Evolutionary conservation across 2,888 invertebrate genomes (phyloP).

Genomic region (Idaea dimidiata): DNA sequence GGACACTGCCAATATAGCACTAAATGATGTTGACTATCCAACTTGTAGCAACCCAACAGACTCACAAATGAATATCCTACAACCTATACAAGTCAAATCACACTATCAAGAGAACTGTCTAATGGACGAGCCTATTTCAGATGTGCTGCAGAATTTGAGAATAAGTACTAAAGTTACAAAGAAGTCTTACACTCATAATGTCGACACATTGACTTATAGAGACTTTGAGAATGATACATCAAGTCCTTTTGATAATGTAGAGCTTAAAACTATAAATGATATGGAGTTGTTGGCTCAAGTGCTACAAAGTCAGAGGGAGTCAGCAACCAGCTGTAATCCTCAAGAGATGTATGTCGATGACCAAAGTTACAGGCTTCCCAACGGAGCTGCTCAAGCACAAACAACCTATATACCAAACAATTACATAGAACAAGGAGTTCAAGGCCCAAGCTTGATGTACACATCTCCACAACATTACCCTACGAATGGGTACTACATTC

Average conservation of each 20-base stretch:
- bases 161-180: constrained; percentile 56
- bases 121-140: constrained; percentile 63
- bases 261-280: constrained; percentile 95
- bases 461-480: constrained; percentile 61
- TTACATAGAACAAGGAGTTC: constrained; percentile 60
- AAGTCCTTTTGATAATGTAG: constrained; percentile 96
- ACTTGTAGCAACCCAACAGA: constrained; percentile 45
- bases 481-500: constrained; percentile 62
- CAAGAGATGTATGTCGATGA: constrained; percentile 44
- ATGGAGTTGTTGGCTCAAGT: constrained; percentile 94
- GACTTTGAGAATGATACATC: constrained; percentile 96
- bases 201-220: constrained; percentile 78
- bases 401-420: constrained; percentile 65
- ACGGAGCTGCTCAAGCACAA: constrained; percentile 63
- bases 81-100: constrained; percentile 68
- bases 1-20: constrained; percentile 37
- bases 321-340: constrained; percentile 48
- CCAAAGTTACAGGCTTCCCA: constrained; percentile 48
- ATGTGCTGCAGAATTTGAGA: constrained; percentile 65
- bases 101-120: constrained; percentile 58
- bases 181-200: constrained; percentile 57
- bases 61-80: constrained; percentile 61
- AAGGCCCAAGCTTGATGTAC: constrained; percentile 56
- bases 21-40: constrained; percentile 41
- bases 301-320: constrained; percentile 69